Evolutionary conservation across 2,113 vertebrate species (phyloP).

Genomic region (Mesoclemmys tuberculata): DNA sequence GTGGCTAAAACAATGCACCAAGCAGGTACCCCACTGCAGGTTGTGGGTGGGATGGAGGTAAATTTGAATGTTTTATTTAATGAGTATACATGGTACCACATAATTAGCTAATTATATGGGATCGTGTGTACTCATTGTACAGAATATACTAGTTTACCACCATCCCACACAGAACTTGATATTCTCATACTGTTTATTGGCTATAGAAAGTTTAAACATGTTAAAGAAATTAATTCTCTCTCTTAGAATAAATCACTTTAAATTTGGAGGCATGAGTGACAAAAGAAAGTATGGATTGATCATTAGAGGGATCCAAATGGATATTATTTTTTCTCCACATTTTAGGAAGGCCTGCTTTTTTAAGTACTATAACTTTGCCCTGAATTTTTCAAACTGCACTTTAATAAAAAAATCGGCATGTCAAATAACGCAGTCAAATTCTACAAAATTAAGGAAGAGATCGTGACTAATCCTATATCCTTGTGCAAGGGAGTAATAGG

Average conservation of each 20-base stretch:
- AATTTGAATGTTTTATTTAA: too few relatives aligned
- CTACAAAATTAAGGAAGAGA: neutral
- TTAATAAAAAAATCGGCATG: neutral
- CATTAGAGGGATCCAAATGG: neutral
- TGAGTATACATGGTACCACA: too few relatives aligned
- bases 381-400: neutral
- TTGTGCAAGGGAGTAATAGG: neutral
- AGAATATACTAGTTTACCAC: neutral
- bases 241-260: rapidly evolving
- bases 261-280: neutral
- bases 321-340: neutral
- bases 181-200: too few relatives aligned
- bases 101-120: too few relatives aligned
- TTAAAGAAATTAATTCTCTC: neutral
- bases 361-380: neutral
- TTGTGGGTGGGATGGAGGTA: too few relatives aligned
- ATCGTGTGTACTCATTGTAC: neutral
- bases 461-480: neutral
- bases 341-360: neutral
- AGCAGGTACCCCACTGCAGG: neutral
- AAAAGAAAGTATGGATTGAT: neutral
- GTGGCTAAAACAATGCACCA: neutral
- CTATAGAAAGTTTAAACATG: neutral
- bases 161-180: rapidly evolving
- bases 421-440: neutral